Evolutionary conservation across 2,888 invertebrate genomes (phyloP), one percentile per base, ranked within the genome.

Genomic region (Cyclophora albipunctata): DNA sequence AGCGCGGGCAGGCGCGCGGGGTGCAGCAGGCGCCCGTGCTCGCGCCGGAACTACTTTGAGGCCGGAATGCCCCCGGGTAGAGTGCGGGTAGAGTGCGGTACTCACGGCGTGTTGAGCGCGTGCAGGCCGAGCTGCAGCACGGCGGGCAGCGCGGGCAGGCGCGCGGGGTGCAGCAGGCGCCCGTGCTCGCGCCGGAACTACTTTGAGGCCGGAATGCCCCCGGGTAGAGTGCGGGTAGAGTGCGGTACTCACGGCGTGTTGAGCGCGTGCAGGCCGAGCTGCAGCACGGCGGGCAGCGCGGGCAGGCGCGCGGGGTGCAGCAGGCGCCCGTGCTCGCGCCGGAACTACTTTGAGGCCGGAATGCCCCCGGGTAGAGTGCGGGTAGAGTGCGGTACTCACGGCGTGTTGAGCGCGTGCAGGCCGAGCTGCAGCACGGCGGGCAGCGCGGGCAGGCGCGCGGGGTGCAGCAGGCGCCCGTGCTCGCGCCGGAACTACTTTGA

Each of bases 131-230:
- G 96, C 75, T 91, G 98, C 55, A 98, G 90, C 35, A 96, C 93
- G 2, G 96, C 96, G 40, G 97, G 96, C 73, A 99, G 95, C 47
- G 97, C 95, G 37, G 98, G 96, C 67, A 96, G 95, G 48, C 93
- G 93, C 49, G 96, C 96, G 42, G 99, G 90, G 84, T 99, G 98
- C 84, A 97, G 98, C 57, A 99, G 91, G 55, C 96, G 93, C 75
- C 96, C 97, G 85, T 98, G 98, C 82, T 98, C 98, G 68, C 93
- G 92, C 42, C 98, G 92, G 86, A 99, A 99, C 85, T 98, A n/a
- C n/a, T n/a, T n/a, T n/a, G n/a, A n/a, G n/a, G n/a, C n/a, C n/a
- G n/a, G n/a, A n/a, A n/a, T n/a, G n/a, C n/a, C n/a, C n/a, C n/a
- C 20, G 20, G 20, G 20, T 20, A 20, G 20, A 20, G 42, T 45